phyloP scores from a whole-genome alignment of 2,888 invertebrate species.

The Oligia latruncula region DNA sequence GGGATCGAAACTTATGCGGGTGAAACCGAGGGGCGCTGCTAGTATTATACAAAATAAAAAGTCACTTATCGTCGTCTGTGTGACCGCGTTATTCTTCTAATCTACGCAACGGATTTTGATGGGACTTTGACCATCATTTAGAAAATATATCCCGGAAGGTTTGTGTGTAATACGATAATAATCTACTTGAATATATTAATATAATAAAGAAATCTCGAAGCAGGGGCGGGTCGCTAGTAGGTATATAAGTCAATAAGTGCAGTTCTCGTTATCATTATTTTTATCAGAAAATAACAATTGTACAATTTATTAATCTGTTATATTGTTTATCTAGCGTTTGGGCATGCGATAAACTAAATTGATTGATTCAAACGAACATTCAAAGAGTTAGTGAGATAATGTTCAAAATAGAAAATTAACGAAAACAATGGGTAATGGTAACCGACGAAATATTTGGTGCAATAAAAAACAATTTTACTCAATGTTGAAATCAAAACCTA shows the following conservation, averaged over 20 bases:
- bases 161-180: not conserved
- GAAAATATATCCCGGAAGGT: not conserved
- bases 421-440: not conserved
- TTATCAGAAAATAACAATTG: conserved; percentile 14
- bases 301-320: not conserved
- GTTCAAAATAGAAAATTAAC: not conserved
- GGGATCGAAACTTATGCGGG: no score
- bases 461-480: not conserved
- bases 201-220: not conserved
- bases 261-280: not conserved
- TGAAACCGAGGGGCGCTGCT: no score
- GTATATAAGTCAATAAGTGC: conserved; percentile 3
- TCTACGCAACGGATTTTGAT: not conserved
- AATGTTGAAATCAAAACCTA: not conserved
- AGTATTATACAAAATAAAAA: not conserved
- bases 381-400: not conserved
- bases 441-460: not conserved
- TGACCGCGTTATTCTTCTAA: not conserved
- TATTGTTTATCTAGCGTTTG: conserved; percentile 10
- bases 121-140: not conserved
- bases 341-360: not conserved
- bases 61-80: not conserved
- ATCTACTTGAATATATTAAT: not conserved
- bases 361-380: not conserved
- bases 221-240: not conserved